These are phyloP conservation scores for Melospiza georgiana DNA, from an alignment of 2,113 vertebrate species.

Conservation along the genomic window DNA sequence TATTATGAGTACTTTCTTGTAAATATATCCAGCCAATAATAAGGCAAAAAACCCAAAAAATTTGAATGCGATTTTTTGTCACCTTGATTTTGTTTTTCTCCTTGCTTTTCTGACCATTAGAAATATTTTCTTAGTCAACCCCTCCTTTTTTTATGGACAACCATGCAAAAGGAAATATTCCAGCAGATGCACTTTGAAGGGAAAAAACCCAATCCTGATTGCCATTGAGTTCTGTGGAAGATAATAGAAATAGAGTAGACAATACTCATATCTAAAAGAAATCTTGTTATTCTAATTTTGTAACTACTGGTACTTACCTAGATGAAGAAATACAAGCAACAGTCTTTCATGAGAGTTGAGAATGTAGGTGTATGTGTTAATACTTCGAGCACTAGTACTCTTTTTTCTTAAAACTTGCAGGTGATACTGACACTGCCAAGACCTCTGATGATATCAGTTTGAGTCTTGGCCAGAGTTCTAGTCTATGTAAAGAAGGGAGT, in stretches of 20 bases:
- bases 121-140: neutral
- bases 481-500: constrained; percentile 86
- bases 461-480: constrained; percentile 94
- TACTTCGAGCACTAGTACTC: neutral
- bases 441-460: constrained; percentile 94
- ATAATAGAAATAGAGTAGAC: neutral
- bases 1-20: neutral
- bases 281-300: neutral
- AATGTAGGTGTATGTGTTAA: neutral
- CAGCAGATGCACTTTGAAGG: neutral
- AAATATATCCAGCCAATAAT: neutral
- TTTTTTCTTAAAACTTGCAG: constrained; percentile 71
- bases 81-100: neutral
- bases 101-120: neutral
- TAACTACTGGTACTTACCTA: neutral
- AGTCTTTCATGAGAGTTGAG: neutral
- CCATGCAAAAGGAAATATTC: neutral
- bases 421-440: constrained; percentile 88
- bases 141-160: neutral
- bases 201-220: neutral
- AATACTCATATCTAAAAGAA: neutral
- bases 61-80: neutral
- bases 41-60: neutral
- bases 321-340: neutral
- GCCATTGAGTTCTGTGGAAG: neutral